These are phyloP conservation scores for Aplochiton taeniatus DNA, from an alignment of 2,797 vertebrate genomes.

Conservation along the genomic window DNA sequence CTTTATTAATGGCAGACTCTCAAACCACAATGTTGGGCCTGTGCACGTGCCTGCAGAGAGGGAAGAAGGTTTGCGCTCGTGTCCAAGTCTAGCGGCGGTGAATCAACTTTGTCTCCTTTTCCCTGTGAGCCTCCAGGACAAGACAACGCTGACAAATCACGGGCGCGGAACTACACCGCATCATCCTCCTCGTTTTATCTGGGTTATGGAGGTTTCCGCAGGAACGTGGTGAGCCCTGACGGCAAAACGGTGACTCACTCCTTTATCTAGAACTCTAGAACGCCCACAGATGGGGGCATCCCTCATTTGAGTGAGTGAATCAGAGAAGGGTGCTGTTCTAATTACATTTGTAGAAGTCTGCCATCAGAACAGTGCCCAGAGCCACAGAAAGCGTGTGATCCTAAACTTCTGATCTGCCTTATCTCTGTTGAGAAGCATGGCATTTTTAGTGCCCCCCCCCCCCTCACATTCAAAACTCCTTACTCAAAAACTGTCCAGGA, in stretches of 20 bases:
- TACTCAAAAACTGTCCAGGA: neutral
- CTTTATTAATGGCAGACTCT: too few species aligned
- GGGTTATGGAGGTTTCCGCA: neutral
- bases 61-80: too few species aligned
- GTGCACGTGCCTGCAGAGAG: too few species aligned
- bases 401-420: conserved; percentile 2
- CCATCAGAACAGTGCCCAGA: neutral
- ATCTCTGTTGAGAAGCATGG: conserved; percentile 7
- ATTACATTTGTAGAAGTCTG: neutral
- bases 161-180: too few species aligned
- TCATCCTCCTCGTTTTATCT: neutral
- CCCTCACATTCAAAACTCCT: conserved; percentile 10
- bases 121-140: too few species aligned
- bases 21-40: too few species aligned
- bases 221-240: neutral
- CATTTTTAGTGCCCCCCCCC: conserved; percentile 16
- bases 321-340: conserved; percentile 7
- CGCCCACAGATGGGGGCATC: conserved; percentile 20
- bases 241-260: neutral
- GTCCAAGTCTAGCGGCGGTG: too few species aligned
- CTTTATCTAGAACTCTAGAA: neutral
- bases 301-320: conserved; percentile 9
- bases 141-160: too few species aligned
- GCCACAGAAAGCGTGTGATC: conserved; percentile 3
- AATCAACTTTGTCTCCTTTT: too few species aligned